These are phyloP conservation scores for Choloepus didactylus DNA, from an alignment of 2,797 vertebrate species.

Conservation along the genomic window DNA sequence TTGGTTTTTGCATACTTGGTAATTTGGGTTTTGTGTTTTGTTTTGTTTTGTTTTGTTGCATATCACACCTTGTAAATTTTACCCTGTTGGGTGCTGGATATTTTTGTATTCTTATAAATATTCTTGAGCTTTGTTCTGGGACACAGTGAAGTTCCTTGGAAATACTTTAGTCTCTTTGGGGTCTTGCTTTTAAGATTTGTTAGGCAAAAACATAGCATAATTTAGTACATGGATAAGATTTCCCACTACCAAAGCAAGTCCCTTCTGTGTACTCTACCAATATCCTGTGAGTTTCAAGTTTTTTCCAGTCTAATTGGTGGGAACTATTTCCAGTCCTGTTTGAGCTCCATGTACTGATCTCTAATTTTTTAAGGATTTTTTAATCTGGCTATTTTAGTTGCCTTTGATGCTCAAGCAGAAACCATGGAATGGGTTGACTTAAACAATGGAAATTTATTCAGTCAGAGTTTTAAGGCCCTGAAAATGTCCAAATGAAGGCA, in stretches of 20 bases:
- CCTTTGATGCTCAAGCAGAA: not conserved
- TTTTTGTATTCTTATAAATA: not conserved
- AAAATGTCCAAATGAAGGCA: too few species aligned
- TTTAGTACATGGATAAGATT: not conserved
- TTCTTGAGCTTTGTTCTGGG: not conserved
- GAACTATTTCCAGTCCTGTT: not conserved
- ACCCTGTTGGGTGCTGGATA: not conserved
- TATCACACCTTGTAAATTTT: not conserved
- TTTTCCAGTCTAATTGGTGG: not conserved
- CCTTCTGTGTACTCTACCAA: not conserved
- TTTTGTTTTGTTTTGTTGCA: not conserved
- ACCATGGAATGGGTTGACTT: too few species aligned
- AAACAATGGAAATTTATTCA: too few species aligned
- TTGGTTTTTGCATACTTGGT: not conserved
- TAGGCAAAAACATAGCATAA: not conserved
- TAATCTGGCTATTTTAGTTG: not conserved
- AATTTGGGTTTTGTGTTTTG: not conserved
- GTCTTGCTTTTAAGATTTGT: not conserved
- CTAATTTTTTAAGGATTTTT: not conserved
- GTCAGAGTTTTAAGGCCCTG: too few species aligned
- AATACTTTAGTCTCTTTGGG: not conserved
- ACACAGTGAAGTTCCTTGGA: not conserved
- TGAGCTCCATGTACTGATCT: not conserved
- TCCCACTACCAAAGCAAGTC: not conserved
- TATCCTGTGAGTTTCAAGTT: not conserved